A percentile compares a stretch with the other conserved stretches of the same genome.
Conservation (phyloP, 2,113 vertebrate species). For the Arothron firmamentum region DNA sequence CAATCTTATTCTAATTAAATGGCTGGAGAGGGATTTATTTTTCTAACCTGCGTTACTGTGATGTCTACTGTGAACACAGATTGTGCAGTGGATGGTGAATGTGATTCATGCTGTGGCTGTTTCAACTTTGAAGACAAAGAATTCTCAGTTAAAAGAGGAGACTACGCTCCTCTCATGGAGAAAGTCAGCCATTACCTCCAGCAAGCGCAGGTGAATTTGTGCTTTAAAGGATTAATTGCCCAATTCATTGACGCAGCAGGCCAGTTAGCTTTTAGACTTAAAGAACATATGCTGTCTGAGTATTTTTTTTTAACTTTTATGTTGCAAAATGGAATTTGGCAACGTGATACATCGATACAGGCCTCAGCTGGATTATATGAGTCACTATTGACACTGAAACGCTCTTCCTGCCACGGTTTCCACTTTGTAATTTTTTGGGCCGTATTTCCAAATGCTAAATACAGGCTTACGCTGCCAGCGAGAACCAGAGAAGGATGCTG, state of each 20-base stretch:
- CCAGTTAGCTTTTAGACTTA: no score
- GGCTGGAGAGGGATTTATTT: no score
- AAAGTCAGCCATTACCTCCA: constrained; percentile 80
- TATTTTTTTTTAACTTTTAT: not conserved
- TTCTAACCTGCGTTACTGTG: no score
- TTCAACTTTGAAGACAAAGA: constrained; percentile 78
- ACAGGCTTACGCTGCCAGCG: constrained; percentile 80
- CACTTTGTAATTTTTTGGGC: not conserved
- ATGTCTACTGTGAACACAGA: constrained; percentile 59
- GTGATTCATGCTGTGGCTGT: constrained; percentile 68
- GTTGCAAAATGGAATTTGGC: not conserved
- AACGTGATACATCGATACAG: not conserved
- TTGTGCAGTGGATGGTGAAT: constrained; percentile 70
- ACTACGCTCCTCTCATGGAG: constrained; percentile 83
- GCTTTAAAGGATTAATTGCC: not conserved
- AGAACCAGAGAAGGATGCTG: constrained; percentile 83
- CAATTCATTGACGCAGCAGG: no score
- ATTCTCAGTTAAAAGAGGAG: constrained; percentile 83
- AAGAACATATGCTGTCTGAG: no score
- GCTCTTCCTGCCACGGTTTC: not conserved
- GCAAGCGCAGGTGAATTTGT: constrained; percentile 77
- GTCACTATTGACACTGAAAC: not conserved
- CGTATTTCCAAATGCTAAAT: constrained; percentile 2
- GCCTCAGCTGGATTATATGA: not conserved
- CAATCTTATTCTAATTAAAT: no score